Evolutionary conservation across 2,113 vertebrate genomes (phyloP), one percentile per base, ranked within the genome.

Genomic region (Psilopogon haemacephalus): DNA sequence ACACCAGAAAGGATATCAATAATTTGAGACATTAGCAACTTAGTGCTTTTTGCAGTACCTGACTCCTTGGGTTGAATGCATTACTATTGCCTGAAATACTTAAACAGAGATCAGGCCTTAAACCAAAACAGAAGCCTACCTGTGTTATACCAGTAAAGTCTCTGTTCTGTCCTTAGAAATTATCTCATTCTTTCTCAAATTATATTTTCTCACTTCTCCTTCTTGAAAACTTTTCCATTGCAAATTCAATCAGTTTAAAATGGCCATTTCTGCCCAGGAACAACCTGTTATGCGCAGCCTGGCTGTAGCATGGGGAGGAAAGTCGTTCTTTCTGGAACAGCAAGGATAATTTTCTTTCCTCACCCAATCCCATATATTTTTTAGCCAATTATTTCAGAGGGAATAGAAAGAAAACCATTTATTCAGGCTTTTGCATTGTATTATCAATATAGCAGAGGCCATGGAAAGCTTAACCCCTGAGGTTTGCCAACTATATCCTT

Each of bases 161-260:
- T 84, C 46, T 81, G 27, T 74, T 78, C 56, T 3, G 1, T 52
- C 21, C 63, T 88, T 68, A 86, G 38, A 84, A 81, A 71, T 44
- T 14, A 89, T 20, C 52, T 91, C 1, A 3, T 23, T 84, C 55
- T 40, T 78, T 68, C 33, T 94, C 37, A 72, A 92, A 94, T 63
- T 70, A 24, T 15, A 7, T 84, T 86, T 93, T 95, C 95, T 97
- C 59, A 77, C 84, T 94, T 91, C 71, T 88, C 46, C 15, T 10
- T 19, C 44, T 74, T 82, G 42, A 94, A 93, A 95, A 93, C 52
- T 89, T 89, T 96, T 96, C 89, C 91, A 73, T 12, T 92, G 67
- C 95, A 93, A 96, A 78, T 74, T 96, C 83, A 79, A 89, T 71
- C 74, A 55, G 28, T 79, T 95, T 86, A 55, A 85, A 92, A 69